Percentiles rank a stretch among this genome's conserved stretches.
Evolutionary conservation across 2,113 vertebrate genomes (phyloP).

Genomic region (Malurus melanocephalus): DNA sequence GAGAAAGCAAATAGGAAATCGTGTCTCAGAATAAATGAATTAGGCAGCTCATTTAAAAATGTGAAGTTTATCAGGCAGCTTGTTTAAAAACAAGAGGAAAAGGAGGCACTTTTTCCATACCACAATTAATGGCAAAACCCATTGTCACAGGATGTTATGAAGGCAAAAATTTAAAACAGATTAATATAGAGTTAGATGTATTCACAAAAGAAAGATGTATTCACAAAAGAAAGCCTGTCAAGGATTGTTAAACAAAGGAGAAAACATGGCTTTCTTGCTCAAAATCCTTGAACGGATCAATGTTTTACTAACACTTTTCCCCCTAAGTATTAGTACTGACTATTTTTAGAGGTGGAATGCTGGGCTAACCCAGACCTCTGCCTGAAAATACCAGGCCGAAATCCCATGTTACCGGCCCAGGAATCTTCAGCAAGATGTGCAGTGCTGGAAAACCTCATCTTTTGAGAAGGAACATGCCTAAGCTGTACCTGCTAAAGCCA

Average conservation of each 20-base stretch:
- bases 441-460: background rate
- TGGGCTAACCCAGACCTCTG: background rate
- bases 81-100: conserved; percentile 30
- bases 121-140: background rate
- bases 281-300: background rate
- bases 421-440: background rate
- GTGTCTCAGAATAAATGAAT: fast-evolving
- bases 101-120: conserved; percentile 3
- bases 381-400: background rate
- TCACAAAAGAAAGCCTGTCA: background rate
- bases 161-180: background rate
- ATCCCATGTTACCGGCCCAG: background rate
- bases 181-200: background rate
- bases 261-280: background rate
- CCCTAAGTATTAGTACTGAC: background rate
- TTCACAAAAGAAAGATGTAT: background rate
- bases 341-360: background rate
- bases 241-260: background rate
- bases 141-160: background rate
- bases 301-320: background rate
- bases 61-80: background rate
- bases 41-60: background rate
- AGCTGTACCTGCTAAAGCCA: background rate
- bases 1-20: background rate
- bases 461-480: background rate